Evolutionary conservation across 2,797 vertebrate genomes (phyloP).

Genomic region (Fringilla coelebs): DNA sequence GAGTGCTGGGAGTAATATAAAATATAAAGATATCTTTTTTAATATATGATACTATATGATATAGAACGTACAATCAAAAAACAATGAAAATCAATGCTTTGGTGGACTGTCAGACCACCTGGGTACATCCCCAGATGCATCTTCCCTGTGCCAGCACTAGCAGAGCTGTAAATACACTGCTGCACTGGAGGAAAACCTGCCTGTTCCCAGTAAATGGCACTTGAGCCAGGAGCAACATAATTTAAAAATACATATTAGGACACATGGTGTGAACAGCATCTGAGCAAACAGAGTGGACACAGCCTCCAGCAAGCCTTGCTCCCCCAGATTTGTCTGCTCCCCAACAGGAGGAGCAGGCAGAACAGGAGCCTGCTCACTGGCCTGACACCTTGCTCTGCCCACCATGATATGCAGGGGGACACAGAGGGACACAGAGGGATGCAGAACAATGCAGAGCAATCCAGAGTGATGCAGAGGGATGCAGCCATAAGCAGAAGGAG

Average conservation of each 20-base stretch:
- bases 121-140: neutral
- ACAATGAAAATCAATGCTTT: neutral
- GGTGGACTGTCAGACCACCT: neutral
- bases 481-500: neutral
- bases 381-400: neutral
- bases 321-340: neutral
- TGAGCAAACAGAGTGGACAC: neutral
- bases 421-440: neutral
- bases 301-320: neutral
- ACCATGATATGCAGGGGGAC: neutral
- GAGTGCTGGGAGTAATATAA: neutral
- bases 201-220: neutral
- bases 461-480: neutral
- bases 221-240: neutral
- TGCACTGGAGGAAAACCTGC: neutral
- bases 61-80: neutral
- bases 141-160: neutral
- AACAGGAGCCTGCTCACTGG: neutral
- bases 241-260: neutral
- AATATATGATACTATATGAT: neutral
- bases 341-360: fast-evolving
- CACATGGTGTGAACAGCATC: neutral
- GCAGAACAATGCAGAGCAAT: neutral
- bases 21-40: neutral
- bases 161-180: neutral